Conservation (phyloP, 2,797 vertebrate species). For the Propithecus deckenii region DNA sequence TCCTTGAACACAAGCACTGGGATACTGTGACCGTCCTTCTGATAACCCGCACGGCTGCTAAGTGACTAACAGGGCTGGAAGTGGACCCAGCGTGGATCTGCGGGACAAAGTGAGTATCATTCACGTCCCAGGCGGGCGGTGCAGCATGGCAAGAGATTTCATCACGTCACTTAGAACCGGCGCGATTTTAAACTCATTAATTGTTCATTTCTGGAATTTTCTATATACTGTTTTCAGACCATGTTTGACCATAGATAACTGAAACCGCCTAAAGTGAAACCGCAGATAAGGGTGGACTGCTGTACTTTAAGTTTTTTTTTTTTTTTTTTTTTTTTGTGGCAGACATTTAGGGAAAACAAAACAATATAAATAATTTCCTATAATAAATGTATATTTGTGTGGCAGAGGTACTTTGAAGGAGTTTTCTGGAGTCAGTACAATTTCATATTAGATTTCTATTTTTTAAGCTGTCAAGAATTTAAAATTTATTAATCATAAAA, state of each 20-base stretch:
- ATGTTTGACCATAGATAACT: not conserved
- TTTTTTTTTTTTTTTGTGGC: not conserved
- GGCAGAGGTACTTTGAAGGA: not conserved
- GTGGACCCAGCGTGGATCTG: not conserved
- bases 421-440: not conserved
- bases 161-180: too few species aligned
- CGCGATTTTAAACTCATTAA: not conserved
- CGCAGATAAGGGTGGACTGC: not conserved
- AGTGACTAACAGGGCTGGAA: not conserved
- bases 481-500: not conserved
- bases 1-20: not conserved
- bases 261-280: not conserved
- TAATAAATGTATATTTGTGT: not conserved
- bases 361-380: not conserved
- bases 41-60: not conserved
- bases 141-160: not conserved
- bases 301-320: not conserved
- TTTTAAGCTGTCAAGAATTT: not conserved
- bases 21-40: not conserved
- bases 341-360: not conserved
- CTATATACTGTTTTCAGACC: not conserved
- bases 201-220: not conserved
- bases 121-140: fast-evolving
- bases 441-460: not conserved
- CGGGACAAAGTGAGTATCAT: not conserved